Evolutionary conservation across 2,888 invertebrate species (phyloP).

Genomic region (Bellardia pandia): DNA sequence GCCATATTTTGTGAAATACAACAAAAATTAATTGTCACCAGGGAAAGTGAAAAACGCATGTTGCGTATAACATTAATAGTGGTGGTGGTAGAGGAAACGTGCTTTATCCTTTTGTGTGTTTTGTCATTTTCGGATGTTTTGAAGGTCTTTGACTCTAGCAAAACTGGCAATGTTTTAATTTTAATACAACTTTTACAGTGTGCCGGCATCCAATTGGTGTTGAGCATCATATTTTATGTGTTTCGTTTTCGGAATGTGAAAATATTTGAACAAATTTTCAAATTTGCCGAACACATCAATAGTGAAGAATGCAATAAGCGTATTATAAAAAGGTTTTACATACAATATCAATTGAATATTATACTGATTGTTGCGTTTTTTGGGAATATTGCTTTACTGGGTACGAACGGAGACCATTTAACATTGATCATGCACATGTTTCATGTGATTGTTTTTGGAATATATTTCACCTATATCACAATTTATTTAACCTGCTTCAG

Average conservation of each 20-base stretch:
- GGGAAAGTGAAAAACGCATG: slow-evolving; percentile 21
- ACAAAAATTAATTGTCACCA: slow-evolving; percentile 36
- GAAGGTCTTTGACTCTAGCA: neutral
- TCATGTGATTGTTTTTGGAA: neutral
- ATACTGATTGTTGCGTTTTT: slow-evolving; percentile 17
- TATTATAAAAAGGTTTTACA: neutral
- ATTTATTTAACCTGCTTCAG: slow-evolving; percentile 44
- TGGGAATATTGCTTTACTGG: neutral
- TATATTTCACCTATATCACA: slow-evolving; percentile 31
- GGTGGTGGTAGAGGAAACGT: slow-evolving; percentile 10
- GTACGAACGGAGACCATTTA: neutral
- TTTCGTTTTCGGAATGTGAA: slow-evolving; percentile 32
- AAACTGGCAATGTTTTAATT: slow-evolving; percentile 45
- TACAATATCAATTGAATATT: slow-evolving; percentile 1
- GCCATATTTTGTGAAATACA: slow-evolving; percentile 37
- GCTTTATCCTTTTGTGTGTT: slow-evolving; percentile 25
- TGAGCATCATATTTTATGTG: slow-evolving; percentile 30
- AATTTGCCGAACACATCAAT: slow-evolving; percentile 2
- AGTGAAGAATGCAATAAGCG: neutral
- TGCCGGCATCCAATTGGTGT: slow-evolving; percentile 10
- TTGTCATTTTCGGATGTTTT: slow-evolving; percentile 19
- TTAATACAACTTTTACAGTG: slow-evolving; percentile 29
- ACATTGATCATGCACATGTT: neutral
- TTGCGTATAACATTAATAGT: slow-evolving; percentile 26
- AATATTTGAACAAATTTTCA: slow-evolving; percentile 16